Evolutionary conservation across 2,113 vertebrate species (phyloP), one percentile per base, ranked within the genome.

Genomic region (Nipponia nippon): DNA sequence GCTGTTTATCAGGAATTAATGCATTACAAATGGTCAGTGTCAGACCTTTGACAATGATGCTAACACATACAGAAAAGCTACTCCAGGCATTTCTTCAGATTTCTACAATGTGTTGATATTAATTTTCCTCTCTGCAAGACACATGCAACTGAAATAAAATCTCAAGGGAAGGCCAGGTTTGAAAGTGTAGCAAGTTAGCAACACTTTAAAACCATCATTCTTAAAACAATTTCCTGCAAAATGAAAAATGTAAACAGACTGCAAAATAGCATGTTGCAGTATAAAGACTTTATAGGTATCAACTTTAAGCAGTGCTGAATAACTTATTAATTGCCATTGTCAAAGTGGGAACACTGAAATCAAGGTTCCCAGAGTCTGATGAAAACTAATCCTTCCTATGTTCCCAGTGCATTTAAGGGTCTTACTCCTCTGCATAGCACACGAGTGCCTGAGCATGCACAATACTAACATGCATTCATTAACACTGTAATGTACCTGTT

Each of bases 391-490:
- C 8, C 7, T 58, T 85, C 46, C 49, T 47, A 7, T 13, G 11
- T 32, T 75, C 19, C 55, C 27, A 47, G 23, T 16, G 22, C 26
- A 89, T 90, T 88, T 32, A 90, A 88, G 38, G 16, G 6, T 46
- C 49, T 73, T 49, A 44, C 1, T 50, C 17, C 36, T 63, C 44
- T n/a, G 9, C 26, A 46, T 0, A 59, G 30, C 2, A 3, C 0
- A 19, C 4, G 0, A 6, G 34, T 65, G 53, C 26, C 34, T 56
- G 3, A 89, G 53, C 22, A 61, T 1, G 1, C 2, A 1, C 5
- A 70, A 52, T 10, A 87, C 7, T 10, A 87, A 56, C 5, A 36
- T 1, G 9, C 11, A 50, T 34, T 46, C 38, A 9, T 32, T 52
- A 62, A 71, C 23, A 13, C 16, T 76, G 18, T 30, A 83, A 79